Evolutionary conservation across 2,888 invertebrate genomes (phyloP).

Genomic region (Calameuta idolon): DNA sequence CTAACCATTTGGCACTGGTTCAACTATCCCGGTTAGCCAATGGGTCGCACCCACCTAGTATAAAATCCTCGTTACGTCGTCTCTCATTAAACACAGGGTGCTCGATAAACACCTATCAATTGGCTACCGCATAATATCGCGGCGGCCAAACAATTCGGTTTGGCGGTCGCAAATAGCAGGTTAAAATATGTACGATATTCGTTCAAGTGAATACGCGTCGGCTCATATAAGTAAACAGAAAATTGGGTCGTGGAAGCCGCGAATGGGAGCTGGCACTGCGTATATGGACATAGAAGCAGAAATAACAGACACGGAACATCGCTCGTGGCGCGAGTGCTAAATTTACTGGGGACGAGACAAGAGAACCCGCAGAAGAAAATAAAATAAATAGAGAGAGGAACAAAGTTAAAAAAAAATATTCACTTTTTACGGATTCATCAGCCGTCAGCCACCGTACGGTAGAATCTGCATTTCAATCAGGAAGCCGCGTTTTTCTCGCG

Average conservation of each 20-base stretch:
- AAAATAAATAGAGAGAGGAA: not conserved
- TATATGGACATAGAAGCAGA: not conserved
- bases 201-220: conserved; percentile 6
- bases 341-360: conserved; percentile 12
- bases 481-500: not conserved
- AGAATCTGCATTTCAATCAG: not conserved
- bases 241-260: conserved; percentile 17
- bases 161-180: conserved; percentile 42
- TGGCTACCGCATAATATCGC: conserved; percentile 20
- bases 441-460: not conserved
- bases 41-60: conserved; percentile 7
- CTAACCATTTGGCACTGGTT: not conserved
- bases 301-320: not conserved
- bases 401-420: not conserved
- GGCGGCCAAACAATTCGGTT: conserved; percentile 39
- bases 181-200: conserved; percentile 45
- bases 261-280: not conserved
- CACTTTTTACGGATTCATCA: not conserved
- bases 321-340: conserved; percentile 23
- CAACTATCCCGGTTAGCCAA: not conserved
- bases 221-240: conserved; percentile 15
- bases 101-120: conserved; percentile 39
- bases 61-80: conserved; percentile 37
- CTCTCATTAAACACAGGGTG: conserved; percentile 39
- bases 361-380: conserved; percentile 11